A percentile compares a stretch with the other conserved stretches of the same genome.
phyloP scores from a whole-genome alignment of 1,140 invertebrate species.

The Meloidogyne chitwoodi region DNA sequence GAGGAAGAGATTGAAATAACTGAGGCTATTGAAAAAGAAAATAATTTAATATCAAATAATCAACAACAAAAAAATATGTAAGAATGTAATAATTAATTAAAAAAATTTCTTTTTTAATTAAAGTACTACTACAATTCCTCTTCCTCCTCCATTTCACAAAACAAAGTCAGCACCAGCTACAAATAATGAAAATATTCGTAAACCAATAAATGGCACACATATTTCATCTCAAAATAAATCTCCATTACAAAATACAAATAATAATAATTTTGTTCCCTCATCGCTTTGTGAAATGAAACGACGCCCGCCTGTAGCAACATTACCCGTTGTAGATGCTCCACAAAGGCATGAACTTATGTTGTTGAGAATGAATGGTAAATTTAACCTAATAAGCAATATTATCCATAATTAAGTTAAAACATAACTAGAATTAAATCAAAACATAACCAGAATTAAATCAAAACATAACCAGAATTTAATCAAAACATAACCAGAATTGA shows the following conservation, averaged over 20 bases:
- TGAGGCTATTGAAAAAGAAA: background rate
- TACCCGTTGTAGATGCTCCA: constrained; percentile 74
- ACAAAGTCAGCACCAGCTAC: constrained; percentile 29
- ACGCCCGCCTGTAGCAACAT: constrained; percentile 46
- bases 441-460: background rate
- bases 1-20: constrained; percentile 29
- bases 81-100: background rate
- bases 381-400: background rate
- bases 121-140: background rate
- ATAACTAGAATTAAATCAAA: background rate
- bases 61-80: background rate
- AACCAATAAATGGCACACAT: background rate
- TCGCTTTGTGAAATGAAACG: background rate
- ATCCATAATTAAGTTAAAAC: background rate
- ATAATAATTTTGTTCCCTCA: constrained; percentile 13
- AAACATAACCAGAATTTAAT: background rate
- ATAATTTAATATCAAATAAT: background rate
- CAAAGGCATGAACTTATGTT: constrained; percentile 76
- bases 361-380: constrained; percentile 68
- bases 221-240: constrained; percentile 3
- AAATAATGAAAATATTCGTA: constrained; percentile 5
- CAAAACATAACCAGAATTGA: background rate
- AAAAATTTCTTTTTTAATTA: too few species aligned
- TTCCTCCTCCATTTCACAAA: constrained; percentile 28
- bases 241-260: constrained; percentile 18